These are phyloP conservation scores for Spodoptera picta DNA, from an alignment of 2,888 invertebrate genomes.

Conservation along the genomic window DNA sequence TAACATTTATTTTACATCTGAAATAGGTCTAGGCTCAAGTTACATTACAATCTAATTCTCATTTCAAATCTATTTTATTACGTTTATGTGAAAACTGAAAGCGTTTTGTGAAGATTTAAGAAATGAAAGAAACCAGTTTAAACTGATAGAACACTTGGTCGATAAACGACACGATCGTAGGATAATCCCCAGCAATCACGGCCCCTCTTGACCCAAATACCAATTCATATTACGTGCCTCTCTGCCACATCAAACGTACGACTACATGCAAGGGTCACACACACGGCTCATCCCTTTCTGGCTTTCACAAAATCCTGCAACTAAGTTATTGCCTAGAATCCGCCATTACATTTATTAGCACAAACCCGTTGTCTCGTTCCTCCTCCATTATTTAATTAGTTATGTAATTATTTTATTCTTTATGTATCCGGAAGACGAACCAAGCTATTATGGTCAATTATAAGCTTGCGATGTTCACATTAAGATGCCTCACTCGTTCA, in stretches of 20 bases:
- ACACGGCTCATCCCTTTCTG: slow-evolving; percentile 29
- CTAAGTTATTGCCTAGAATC: slow-evolving; percentile 20
- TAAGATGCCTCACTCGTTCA: slow-evolving; percentile 49
- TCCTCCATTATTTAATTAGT: slow-evolving; percentile 41
- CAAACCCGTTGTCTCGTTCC: slow-evolving; percentile 21
- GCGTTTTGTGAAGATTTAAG: neutral
- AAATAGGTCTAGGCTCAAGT: no score
- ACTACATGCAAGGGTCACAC: slow-evolving; percentile 32
- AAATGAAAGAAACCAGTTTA: slow-evolving; percentile 20
- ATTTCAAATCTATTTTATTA: no score
- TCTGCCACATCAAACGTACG: slow-evolving; percentile 37
- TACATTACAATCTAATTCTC: no score
- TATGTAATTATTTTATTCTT: slow-evolving; percentile 43
- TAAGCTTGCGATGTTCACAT: slow-evolving; percentile 48
- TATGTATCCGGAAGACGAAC: slow-evolving; percentile 45
- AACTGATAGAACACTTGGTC: slow-evolving; percentile 22
- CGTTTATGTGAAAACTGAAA: neutral
- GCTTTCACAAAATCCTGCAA: slow-evolving; percentile 21
- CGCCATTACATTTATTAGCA: slow-evolving; percentile 33
- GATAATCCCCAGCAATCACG: slow-evolving; percentile 53
- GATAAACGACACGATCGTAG: slow-evolving; percentile 38
- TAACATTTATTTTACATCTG: no score
- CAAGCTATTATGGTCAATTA: slow-evolving; percentile 50
- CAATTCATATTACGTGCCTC: slow-evolving; percentile 49
- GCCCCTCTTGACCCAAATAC: slow-evolving; percentile 55